Base-by-base conservation (phyloP, 2,113 vertebrate species). In the Nematolebias whitei region DNA sequence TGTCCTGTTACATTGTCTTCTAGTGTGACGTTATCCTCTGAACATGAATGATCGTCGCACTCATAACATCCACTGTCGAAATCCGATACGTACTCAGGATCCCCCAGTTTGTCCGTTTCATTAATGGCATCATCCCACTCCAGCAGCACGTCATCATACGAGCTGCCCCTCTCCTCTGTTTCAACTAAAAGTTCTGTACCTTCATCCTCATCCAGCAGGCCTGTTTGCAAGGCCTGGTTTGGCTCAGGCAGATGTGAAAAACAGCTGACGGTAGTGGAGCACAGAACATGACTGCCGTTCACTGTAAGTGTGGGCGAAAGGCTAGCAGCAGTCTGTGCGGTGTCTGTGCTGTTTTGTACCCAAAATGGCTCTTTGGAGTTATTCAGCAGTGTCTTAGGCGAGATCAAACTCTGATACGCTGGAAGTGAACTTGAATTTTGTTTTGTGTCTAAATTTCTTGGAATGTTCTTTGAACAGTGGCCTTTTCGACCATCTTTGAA, bases 251-350 rank as follows among this genome's bases (percentile, higher is more conserved):
- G 32, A 26, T 80, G 62, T 57, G 87, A 90, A 19, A 94, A 67
- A 16, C 87, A 88, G 72, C 90, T 79, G 54, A 96, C n/a, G 20
- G 93, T 94, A 0, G 94, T 95, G 14, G 94, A 90, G 63, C 95
- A 90, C 5, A 95, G 89, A 68, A 95, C 83, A 23, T 93, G 82
- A 19, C 76, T 58, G 11, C 53, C 67, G 44, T 60, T 80, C 12
- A 54, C 15, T 35, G 24, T 0, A 11, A 77, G 12, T 2, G 67
- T 47, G 47, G 84, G 68, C 20, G 66, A 63, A 39, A 49, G 23
- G 15, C 59, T 32, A 26, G 50, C 7, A 0, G 45, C 40, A 32
- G 26, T 19, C 26, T 18, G 41, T 18, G 48, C 29, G 13, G 50
- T 48, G 1, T 49, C 45, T 0, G 58, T 67, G 40, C 47, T 29